Evolutionary conservation across 2,113 vertebrate species (phyloP).

Genomic region (Bungarus multicinctus): DNA sequence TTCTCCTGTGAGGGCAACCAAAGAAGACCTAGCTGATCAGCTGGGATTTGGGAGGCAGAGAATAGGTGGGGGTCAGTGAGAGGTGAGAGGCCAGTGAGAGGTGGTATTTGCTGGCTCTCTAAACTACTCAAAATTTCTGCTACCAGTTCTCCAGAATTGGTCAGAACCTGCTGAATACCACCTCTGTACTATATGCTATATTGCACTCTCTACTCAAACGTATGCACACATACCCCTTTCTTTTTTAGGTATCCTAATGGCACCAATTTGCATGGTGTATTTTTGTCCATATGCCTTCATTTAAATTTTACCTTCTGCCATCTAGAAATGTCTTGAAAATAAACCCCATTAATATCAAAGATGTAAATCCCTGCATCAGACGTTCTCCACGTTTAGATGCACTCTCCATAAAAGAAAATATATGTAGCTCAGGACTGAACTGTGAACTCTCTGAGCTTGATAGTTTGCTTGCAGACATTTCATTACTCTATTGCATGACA

Average conservation of each 20-base stretch:
- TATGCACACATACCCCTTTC: neutral
- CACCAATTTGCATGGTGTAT: neutral
- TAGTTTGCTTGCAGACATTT: neutral
- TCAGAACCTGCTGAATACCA: no score
- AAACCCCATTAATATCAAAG: neutral
- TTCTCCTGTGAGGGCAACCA: no score
- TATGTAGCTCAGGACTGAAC: neutral
- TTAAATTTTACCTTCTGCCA: neutral
- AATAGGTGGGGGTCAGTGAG: no score
- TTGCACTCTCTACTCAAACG: neutral
- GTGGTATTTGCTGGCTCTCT: no score
- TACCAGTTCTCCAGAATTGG: no score
- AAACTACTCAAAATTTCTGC: no score
- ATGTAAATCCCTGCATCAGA: neutral
- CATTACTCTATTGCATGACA: neutral
- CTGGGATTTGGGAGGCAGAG: no score
- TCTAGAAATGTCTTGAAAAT: neutral
- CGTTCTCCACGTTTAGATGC: neutral
- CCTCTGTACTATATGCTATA: neutral
- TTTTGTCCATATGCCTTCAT: neutral
- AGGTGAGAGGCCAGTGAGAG: no score
- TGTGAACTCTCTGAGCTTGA: neutral
- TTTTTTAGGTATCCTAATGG: neutral
- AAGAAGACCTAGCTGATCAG: no score
- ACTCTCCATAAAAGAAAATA: neutral